phyloP scores from a whole-genome alignment of 64 coral and sea anemone species.

The Porites australiensis region DNA sequence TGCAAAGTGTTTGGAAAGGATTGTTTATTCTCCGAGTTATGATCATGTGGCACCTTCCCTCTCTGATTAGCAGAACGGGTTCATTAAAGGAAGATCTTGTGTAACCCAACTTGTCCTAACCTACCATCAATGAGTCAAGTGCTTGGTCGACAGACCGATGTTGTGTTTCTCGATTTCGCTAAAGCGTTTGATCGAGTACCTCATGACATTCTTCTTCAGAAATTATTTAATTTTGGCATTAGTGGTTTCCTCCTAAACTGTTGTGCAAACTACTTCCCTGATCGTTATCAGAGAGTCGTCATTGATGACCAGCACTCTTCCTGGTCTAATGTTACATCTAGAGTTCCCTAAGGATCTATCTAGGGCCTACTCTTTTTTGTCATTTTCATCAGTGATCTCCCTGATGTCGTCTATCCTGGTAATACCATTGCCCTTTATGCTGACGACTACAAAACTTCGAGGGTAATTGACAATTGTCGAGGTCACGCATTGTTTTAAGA shows the following conservation, averaged over 20 bases:
- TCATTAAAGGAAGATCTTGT: background rate
- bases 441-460: too few relatives aligned
- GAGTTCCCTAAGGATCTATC: too few relatives aligned
- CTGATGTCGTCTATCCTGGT: too few relatives aligned
- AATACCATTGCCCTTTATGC: too few relatives aligned
- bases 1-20: background rate
- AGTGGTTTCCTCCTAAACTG: background rate
- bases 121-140: background rate
- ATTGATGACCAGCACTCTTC: too few relatives aligned
- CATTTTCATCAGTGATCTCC: too few relatives aligned
- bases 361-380: too few relatives aligned
- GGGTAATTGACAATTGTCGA: too few relatives aligned
- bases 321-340: too few relatives aligned
- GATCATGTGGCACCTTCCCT: background rate
- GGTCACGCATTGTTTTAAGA: too few relatives aligned
- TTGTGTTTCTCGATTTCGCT: background rate
- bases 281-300: too few relatives aligned
- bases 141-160: background rate
- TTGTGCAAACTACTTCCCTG: too few relatives aligned
- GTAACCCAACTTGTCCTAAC: background rate
- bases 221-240: background rate
- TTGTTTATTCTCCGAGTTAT: background rate
- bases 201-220: background rate
- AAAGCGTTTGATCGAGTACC: background rate
- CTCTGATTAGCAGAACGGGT: background rate